Conservation (phyloP, 2,797 vertebrate genomes). For the Toxotes lorentzi region DNA sequence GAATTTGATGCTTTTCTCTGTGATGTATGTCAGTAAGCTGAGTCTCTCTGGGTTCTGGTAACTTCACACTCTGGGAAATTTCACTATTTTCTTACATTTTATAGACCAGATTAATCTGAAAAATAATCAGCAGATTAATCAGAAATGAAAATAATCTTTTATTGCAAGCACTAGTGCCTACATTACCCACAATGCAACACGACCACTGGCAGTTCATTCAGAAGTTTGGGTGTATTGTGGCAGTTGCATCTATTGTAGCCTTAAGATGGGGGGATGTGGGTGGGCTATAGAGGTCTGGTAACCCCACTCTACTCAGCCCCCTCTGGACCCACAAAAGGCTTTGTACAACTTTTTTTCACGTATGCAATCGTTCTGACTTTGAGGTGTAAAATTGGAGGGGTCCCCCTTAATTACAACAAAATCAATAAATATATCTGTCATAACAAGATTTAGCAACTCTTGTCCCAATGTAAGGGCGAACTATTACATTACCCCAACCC, state of each 20-base stretch:
- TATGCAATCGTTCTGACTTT: not conserved
- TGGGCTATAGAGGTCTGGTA: not conserved
- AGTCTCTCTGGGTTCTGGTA: not conserved
- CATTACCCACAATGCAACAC: constrained; percentile 14
- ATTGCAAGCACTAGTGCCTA: not conserved
- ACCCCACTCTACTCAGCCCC: not conserved
- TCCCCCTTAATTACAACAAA: too few relatives aligned
- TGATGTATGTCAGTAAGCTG: not conserved
- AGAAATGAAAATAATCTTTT: not conserved
- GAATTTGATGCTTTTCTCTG: not conserved
- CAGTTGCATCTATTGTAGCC: not conserved
- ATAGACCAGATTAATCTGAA: not conserved
- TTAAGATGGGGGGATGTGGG: not conserved
- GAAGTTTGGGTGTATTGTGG: not conserved
- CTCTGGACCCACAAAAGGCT: not conserved
- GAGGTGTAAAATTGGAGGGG: not conserved
- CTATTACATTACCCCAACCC: not conserved
- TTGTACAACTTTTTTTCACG: not conserved
- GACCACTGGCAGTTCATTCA: not conserved
- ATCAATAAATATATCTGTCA: not conserved
- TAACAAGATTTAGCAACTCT: not conserved
- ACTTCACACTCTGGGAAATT: not conserved
- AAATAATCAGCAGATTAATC: not conserved
- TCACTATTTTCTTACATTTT: too few relatives aligned
- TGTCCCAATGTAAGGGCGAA: too few relatives aligned